Evolutionary conservation across 2,113 vertebrate species (phyloP).

Genomic region (Chitala chitala): DNA sequence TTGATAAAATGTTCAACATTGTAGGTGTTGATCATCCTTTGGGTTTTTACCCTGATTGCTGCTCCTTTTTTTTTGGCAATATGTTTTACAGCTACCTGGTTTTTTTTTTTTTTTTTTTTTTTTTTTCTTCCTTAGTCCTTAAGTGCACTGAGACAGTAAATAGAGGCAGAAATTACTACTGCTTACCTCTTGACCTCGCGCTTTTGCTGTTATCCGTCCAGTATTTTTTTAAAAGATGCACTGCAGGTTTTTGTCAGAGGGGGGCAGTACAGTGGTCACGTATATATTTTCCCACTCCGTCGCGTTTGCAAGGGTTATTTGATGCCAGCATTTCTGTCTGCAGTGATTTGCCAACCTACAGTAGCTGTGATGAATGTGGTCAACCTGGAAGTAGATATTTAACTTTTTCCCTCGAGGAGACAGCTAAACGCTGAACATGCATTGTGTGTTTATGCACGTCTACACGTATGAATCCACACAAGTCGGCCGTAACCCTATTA

Average conservation of each 20-base stretch:
- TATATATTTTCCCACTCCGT: not conserved
- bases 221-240: conserved; percentile 12
- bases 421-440: not conserved
- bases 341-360: not conserved
- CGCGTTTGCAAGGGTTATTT: not conserved
- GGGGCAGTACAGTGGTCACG: not conserved
- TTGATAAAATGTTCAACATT: conserved; percentile 68
- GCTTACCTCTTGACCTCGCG: not conserved
- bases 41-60: conserved; percentile 69
- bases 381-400: not conserved
- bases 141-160: conserved; percentile 71
- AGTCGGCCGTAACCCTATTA: not conserved
- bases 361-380: not conserved
- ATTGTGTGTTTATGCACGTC: not conserved
- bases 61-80: conserved; percentile 63
- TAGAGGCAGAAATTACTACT: not conserved
- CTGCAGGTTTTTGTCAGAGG: not conserved
- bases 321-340: too few species aligned
- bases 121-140: conserved; percentile 46
- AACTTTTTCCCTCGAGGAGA: not conserved
- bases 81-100: conserved; percentile 46
- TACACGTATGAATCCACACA: not conserved
- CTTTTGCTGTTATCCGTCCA: not conserved
- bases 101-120: not conserved
- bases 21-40: conserved; percentile 61